Evolutionary conservation across 2,888 invertebrate genomes (phyloP).

Genomic region (Trichopria drosophilae): DNA sequence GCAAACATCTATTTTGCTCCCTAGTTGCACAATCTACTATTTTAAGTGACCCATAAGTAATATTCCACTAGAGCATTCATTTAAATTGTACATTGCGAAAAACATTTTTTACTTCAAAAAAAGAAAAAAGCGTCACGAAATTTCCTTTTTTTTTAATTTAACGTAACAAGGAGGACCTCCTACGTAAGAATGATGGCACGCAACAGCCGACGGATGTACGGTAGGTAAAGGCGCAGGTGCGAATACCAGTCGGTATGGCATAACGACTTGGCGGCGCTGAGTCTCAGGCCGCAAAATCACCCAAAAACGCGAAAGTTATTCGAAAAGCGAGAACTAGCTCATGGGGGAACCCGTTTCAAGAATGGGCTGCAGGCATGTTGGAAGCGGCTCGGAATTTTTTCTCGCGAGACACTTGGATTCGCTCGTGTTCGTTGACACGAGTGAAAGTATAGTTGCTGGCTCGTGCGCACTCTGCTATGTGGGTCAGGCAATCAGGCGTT

Average conservation of each 20-base stretch:
- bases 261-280: too few relatives aligned
- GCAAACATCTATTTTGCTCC: too few relatives aligned
- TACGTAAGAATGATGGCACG: too few relatives aligned
- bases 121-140: constrained; percentile 3
- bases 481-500: constrained; percentile 15
- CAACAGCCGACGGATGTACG: constrained; percentile 8
- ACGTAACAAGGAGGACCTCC: too few relatives aligned
- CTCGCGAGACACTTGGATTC: constrained; percentile 7
- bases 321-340: background rate
- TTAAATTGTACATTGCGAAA: too few relatives aligned
- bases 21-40: too few relatives aligned
- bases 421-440: constrained; percentile 40
- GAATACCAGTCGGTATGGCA: too few relatives aligned
- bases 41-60: too few relatives aligned
- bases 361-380: background rate
- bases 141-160: constrained; percentile 8
- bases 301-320: constrained; percentile 26
- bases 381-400: background rate
- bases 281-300: too few relatives aligned
- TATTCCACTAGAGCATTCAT: too few relatives aligned
- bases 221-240: constrained; percentile 4
- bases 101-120: constrained; percentile 9
- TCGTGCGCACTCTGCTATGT: too few relatives aligned
- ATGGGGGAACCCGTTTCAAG: constrained; percentile 2
- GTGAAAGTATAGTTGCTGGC: constrained; percentile 53